These are phyloP conservation scores for Pogonognathellus flavescens DNA, from an alignment of 1,140 invertebrate species.

Conservation along the genomic window DNA sequence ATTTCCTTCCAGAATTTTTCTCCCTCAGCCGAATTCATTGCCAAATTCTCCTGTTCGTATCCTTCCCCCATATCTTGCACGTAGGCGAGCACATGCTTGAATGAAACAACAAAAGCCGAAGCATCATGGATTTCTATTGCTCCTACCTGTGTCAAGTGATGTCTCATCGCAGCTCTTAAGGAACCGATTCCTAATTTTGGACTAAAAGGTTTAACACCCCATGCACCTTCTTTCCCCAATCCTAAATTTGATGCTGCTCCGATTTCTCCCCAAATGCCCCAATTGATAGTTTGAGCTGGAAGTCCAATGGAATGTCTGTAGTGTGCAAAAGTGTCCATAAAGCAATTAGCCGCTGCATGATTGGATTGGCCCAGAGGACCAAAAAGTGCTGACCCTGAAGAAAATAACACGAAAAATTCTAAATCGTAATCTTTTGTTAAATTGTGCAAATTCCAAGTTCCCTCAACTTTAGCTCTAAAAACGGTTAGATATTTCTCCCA, in stretches of 20 bases:
- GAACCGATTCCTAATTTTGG: slow-evolving; percentile 29
- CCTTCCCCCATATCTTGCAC: not conserved
- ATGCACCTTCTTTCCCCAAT: slow-evolving; percentile 1
- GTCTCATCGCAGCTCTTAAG: not conserved
- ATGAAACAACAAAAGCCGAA: not conserved
- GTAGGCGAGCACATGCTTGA: not conserved
- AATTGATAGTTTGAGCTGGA: slow-evolving; percentile 54
- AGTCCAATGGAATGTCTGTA: slow-evolving; percentile 49
- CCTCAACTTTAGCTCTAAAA: slow-evolving; percentile 31
- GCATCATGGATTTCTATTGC: slow-evolving; percentile 12
- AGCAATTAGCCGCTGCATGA: slow-evolving; percentile 31
- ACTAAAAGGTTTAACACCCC: slow-evolving; percentile 30
- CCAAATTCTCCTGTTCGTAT: not conserved
- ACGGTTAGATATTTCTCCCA: not conserved
- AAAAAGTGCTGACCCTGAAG: slow-evolving; percentile 12
- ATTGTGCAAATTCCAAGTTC: slow-evolving; percentile 55
- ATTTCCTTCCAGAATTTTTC: slow-evolving; percentile 41
- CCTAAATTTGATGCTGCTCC: not conserved
- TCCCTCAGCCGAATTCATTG: not conserved
- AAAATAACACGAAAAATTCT: slow-evolving; percentile 57
- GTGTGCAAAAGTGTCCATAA: slow-evolving; percentile 53
- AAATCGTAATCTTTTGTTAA: slow-evolving; percentile 14
- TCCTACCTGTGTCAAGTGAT: not conserved
- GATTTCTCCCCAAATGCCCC: slow-evolving; percentile 56
- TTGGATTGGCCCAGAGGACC: slow-evolving; percentile 43